Conservation (phyloP, 2,888 invertebrate species). For the Noctuana brunneofusca region DNA sequence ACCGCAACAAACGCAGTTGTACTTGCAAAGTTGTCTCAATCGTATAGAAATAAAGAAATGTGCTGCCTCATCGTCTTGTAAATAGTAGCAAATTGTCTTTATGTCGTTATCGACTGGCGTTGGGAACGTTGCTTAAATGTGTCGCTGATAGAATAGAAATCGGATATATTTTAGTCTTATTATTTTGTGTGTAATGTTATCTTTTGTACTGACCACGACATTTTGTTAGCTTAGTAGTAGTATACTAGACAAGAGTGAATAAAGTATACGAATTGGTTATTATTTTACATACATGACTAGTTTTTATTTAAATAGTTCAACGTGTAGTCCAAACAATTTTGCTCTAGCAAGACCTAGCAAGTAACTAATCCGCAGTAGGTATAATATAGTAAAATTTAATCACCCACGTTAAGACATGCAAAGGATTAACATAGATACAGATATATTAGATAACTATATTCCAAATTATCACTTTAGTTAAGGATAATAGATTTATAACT, state of each 20-base stretch:
- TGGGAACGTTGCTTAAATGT: constrained; percentile 51
- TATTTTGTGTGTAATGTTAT: constrained; percentile 25
- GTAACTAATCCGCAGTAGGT: neutral
- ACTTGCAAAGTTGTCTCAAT: constrained; percentile 53
- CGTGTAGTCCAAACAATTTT: neutral
- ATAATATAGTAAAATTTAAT: neutral
- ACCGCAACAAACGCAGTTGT: constrained; percentile 51
- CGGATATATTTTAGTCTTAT: constrained; percentile 32
- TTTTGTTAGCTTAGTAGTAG: neutral
- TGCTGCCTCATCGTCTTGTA: constrained; percentile 65
- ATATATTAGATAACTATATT: neutral
- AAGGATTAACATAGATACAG: neutral
- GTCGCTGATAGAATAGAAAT: constrained; percentile 53
- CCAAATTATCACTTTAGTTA: neutral
- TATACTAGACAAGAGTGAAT: neutral
- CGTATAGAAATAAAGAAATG: constrained; percentile 60
- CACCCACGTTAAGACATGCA: neutral
- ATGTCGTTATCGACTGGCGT: constrained; percentile 58
- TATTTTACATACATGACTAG: no score
- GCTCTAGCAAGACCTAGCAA: neutral
- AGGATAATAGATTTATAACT: neutral
- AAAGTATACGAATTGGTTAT: no score
- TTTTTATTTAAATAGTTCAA: no score
- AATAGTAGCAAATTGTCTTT: constrained; percentile 56
- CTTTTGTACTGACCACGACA: neutral